Conservation (phyloP, 2,113 vertebrate genomes). For the Trogon surrucura region DNA sequence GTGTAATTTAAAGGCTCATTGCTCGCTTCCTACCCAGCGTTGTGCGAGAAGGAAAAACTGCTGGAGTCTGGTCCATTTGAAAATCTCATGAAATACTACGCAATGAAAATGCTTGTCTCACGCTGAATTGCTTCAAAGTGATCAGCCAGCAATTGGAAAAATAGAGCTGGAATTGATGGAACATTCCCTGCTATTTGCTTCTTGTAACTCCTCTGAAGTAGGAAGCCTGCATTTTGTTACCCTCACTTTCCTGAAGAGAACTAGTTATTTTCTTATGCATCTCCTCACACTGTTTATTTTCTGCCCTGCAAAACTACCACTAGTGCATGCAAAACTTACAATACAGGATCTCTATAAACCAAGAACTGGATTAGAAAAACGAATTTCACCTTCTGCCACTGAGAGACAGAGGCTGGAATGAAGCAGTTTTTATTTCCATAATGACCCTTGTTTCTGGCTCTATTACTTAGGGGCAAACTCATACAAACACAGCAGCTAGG, state of each 20-base stretch:
- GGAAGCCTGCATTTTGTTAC: slow-evolving; percentile 1
- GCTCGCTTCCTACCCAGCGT: background rate
- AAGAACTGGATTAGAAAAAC: background rate
- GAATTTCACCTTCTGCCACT: background rate
- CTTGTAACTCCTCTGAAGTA: background rate
- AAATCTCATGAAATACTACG: background rate
- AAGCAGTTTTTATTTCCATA: background rate
- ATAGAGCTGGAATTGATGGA: background rate
- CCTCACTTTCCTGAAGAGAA: background rate
- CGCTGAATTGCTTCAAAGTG: slow-evolving; percentile 16
- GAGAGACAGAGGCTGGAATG: background rate
- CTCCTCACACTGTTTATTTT: background rate
- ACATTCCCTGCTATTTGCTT: background rate
- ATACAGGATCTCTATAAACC: background rate
- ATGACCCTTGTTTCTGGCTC: background rate
- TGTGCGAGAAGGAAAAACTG: background rate
- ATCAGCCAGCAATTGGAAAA: slow-evolving; percentile 26
- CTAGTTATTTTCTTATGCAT: background rate
- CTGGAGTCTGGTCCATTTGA: background rate
- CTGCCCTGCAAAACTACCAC: background rate
- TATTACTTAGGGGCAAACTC: background rate
- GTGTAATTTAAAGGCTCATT: slow-evolving; percentile 55
- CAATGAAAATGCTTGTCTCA: slow-evolving; percentile 12
- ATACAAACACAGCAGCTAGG: background rate
- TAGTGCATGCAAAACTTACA: background rate